Evolutionary conservation across 2,113 vertebrate genomes (phyloP), one percentile per base, ranked within the genome.

Genomic region (Kobus ellipsiprymnus): DNA sequence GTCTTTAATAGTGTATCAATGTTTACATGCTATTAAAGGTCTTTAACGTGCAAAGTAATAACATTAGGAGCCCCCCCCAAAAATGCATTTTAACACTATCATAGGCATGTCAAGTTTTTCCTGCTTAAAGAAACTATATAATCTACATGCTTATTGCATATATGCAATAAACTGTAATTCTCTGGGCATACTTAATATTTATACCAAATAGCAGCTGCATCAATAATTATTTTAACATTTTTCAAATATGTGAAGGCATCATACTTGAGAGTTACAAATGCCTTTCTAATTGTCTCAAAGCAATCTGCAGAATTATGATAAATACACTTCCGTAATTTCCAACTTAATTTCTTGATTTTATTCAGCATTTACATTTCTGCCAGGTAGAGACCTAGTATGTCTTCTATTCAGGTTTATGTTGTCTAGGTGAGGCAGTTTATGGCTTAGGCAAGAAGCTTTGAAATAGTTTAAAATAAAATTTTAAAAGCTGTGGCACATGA

Each of bases 211-310:
- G 60, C 48, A 96, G 96, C 88, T 95, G 80, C 30, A 87, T 67
- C 9, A 33, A 95, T 74, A 83, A 86, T 57, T 25, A 92, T n/a
- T 95, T 82, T 62, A 54, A 87, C 54, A 23, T 92, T 97, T 96
- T 97, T 94, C 93, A 94, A 97, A 95, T 97, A 98, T 91, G 95
- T 94, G 98, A 98, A 99, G 98, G 96, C 92, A 98, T 97, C 97
- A 96, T 50, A 85, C 30, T 87, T 87, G 19, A 27, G 36, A 85
- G 85, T 83, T 98, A 89, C 15, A 97, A 91, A 98, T 74, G 96
- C 33, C 77, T 96, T 97, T 33, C 94, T 95, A 93, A 89, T 67
- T 78, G 59, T 89, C 33, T 55, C 95, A 98, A 46, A 86, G 96
- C 19, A 2, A 84, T 95, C 74, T 98, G 97, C 36, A 98, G 44